Base-by-base conservation (phyloP, 2,888 invertebrate genomes). In the Plusia festucae region DNA sequence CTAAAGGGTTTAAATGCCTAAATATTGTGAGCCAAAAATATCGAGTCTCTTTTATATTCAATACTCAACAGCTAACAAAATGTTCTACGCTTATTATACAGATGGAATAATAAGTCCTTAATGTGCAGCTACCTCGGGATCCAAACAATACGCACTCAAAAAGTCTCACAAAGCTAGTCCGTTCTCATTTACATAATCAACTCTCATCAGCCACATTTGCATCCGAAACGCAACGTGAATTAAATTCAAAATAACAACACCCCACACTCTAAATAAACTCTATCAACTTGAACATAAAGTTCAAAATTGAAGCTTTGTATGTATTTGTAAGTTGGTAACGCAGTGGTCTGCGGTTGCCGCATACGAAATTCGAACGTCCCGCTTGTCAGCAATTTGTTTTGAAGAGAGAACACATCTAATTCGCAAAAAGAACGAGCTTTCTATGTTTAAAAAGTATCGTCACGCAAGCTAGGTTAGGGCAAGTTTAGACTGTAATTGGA, bases 381-480 rank as follows among this genome's bases (percentile, higher is more conserved):
- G 89, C 91, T 90, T 94, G 94, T 93, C 94, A 94, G 94, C 94
- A 95, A 95, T 94, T 95, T 94, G 91, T 94, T 94, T 94, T 93
- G 93, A 93, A 93, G 88, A 90, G 90, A 93, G 93, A 94, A 91
- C 91, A 93, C 91, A 93, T 94, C 92, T 93, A 94, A 94, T 93
- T 94, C 89, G 92, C 91, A 92, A 94, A 93, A 94, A 92, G 91
- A 93, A 93, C 88, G 90, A 92, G 80, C 84, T 86, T 88, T 92
- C 92, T 93, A 93, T 91, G 90, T 91, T 94, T 93, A 91, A 93
- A 91, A 94, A 90, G 91, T 89, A 91, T 85, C 92, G 93, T 93
- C 94, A 94, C 94, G 94, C 94, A 85, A 94, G 77, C 85, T 78
- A 74, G 64, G 34, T 89, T 81, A 91, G 73, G 90, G 55, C 16